Percentiles rank a stretch among this genome's conserved stretches.
Evolutionary conservation across 2,113 vertebrate species (phyloP).

Genomic region (Misgurnus mizolepis): DNA sequence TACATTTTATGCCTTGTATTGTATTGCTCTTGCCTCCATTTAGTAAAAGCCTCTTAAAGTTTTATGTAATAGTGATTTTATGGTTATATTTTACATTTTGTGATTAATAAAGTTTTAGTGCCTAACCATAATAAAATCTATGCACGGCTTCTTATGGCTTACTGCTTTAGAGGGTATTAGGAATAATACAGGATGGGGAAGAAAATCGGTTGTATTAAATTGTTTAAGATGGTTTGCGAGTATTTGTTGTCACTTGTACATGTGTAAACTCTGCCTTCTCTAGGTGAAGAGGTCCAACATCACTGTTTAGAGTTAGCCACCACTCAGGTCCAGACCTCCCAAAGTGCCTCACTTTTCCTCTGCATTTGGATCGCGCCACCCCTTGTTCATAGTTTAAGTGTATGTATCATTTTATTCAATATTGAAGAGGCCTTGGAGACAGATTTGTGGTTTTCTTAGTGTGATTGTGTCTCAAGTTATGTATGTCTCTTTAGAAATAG

Average conservation of each 20-base stretch:
- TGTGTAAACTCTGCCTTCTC: slow-evolving; percentile 46
- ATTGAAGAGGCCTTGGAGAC: not conserved
- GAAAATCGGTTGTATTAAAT: too few species aligned
- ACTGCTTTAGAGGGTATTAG: not conserved
- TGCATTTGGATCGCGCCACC: slow-evolving; percentile 88
- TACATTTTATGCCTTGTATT: too few species aligned
- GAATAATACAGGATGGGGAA: too few species aligned
- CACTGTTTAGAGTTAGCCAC: slow-evolving; percentile 83
- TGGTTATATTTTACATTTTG: too few species aligned
- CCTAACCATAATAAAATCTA: not conserved
- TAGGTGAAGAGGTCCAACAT: slow-evolving; percentile 89
- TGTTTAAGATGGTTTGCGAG: not conserved
- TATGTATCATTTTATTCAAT: slow-evolving; percentile 67
- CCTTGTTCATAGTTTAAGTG: slow-evolving; percentile 83
- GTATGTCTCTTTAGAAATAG: too few species aligned
- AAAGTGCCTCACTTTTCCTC: slow-evolving; percentile 86
- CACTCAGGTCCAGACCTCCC: slow-evolving; percentile 85
- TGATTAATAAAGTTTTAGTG: too few species aligned
- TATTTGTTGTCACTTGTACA: not conserved
- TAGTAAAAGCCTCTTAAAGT: too few species aligned
- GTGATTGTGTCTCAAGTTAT: too few species aligned
- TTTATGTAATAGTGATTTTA: too few species aligned
- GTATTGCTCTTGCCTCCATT: too few species aligned
- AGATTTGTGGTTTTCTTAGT: not conserved
- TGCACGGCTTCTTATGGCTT: not conserved